These are phyloP conservation scores for Vireo altiloquus DNA, from an alignment of 2,113 vertebrate genomes.

Conservation along the genomic window DNA sequence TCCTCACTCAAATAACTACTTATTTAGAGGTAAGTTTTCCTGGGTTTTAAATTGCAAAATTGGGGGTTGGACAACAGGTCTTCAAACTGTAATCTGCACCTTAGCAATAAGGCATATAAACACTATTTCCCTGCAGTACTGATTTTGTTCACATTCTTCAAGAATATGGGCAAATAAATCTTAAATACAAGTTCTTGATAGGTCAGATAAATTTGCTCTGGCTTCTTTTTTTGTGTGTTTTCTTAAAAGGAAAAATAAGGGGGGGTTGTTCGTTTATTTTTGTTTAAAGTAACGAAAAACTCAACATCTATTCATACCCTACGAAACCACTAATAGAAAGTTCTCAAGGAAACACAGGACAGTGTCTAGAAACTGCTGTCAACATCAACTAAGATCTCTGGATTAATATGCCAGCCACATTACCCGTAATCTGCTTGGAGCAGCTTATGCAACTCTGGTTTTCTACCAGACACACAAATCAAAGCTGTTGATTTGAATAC, in stretches of 20 bases:
- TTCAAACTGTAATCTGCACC: neutral
- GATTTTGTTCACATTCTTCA: neutral
- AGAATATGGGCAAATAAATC: neutral
- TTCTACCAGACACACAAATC: neutral
- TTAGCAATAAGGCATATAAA: neutral
- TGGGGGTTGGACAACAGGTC: rapidly evolving
- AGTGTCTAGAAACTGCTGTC: neutral
- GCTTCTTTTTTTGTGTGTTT: neutral
- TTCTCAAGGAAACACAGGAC: neutral
- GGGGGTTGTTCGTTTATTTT: neutral
- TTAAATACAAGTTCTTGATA: neutral
- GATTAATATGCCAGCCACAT: slow-evolving; percentile 34
- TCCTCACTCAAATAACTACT: neutral
- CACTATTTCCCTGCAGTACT: neutral
- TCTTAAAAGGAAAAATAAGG: neutral
- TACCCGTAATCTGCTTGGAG: slow-evolving; percentile 19
- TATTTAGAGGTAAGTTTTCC: neutral
- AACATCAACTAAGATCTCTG: neutral
- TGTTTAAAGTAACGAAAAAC: neutral
- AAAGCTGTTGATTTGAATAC: neutral
- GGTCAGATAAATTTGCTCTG: neutral
- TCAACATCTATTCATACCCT: neutral
- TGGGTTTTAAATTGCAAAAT: neutral
- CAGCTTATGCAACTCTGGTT: neutral
- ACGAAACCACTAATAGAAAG: neutral